phyloP scores from a whole-genome alignment of 1,140 invertebrate genomes.

The Lycorma delicatula region DNA sequence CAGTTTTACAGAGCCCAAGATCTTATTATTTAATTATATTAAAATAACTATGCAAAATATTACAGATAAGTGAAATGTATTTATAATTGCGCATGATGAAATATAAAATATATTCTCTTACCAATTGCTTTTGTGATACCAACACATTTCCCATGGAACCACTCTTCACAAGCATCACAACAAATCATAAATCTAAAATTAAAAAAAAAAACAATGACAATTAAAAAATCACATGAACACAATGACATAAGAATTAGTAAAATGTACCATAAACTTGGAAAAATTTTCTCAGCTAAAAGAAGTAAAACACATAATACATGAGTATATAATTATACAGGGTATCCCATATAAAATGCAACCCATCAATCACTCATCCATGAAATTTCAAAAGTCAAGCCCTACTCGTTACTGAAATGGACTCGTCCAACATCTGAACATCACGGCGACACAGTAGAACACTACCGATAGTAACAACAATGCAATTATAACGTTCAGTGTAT shows the following conservation, averaged over 20 bases:
- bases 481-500: too few species aligned
- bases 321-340: too few species aligned
- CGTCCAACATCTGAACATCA: too few species aligned
- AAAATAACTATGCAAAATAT: neutral
- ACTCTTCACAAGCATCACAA: conserved; percentile 92
- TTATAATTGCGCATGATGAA: neutral
- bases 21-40: neutral
- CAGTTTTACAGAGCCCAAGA: too few species aligned
- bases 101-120: conserved; percentile 30
- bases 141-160: conserved; percentile 96
- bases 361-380: too few species aligned
- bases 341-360: too few species aligned
- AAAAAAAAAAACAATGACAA: conserved; percentile 1
- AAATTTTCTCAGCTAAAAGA: neutral
- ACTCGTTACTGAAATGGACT: too few species aligned
- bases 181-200: conserved; percentile 81
- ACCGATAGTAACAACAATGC: too few species aligned
- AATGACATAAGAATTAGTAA: neutral
- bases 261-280: neutral
- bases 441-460: too few species aligned
- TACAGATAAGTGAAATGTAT: neutral
- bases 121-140: conserved; percentile 85
- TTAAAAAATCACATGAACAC: neutral
- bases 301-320: neutral
- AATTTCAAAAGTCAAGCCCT: too few species aligned